These are phyloP conservation scores for Carposina sasakii DNA, from an alignment of 1,140 invertebrate genomes.

Conservation along the genomic window DNA sequence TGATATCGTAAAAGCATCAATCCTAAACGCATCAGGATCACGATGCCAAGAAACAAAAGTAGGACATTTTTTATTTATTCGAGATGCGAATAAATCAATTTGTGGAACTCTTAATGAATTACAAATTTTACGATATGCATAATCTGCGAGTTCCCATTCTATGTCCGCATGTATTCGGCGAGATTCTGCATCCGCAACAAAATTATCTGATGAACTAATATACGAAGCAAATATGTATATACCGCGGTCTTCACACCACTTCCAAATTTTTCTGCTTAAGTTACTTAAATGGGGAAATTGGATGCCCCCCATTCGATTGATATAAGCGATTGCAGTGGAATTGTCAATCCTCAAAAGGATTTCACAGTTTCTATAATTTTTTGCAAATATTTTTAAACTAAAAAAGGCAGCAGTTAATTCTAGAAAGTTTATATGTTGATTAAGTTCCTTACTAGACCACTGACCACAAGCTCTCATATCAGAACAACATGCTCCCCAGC, in stretches of 20 bases:
- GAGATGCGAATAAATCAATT: background rate
- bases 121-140: background rate
- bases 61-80: background rate
- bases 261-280: slow-evolving; percentile 1
- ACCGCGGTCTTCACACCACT: background rate
- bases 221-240: slow-evolving; percentile 6
- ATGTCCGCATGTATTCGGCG: background rate
- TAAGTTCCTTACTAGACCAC: background rate
- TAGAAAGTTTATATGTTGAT: background rate
- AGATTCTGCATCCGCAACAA: slow-evolving; percentile 1
- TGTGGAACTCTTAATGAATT: slow-evolving; percentile 3
- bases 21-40: background rate
- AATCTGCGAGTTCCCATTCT: slow-evolving; percentile 5
- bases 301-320: background rate
- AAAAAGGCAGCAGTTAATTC: background rate
- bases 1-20: background rate
- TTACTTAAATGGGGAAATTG: background rate
- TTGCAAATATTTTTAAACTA: slow-evolving; percentile 7
- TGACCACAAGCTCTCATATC: background rate
- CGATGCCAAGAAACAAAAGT: background rate
- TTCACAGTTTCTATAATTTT: background rate
- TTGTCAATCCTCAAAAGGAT: slow-evolving; percentile 9
- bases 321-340: background rate
- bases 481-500: background rate
- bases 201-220: slow-evolving; percentile 2